phyloP scores from a whole-genome alignment of 2,113 vertebrate species.

The Rhegmatorhina hoffmannsi region DNA sequence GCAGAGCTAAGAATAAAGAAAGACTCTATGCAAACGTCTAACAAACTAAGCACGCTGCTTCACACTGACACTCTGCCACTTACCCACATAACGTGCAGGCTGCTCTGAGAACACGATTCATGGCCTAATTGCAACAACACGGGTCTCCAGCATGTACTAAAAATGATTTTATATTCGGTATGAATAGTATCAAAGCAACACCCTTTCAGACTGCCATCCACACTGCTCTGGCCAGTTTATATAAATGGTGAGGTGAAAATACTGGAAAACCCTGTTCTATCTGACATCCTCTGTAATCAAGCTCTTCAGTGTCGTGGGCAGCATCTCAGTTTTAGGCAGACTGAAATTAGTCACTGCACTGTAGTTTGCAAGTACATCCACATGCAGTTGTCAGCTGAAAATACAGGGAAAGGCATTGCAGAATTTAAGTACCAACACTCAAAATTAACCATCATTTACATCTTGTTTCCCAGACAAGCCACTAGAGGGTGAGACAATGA shows the following conservation, averaged over 20 bases:
- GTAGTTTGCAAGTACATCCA: not conserved
- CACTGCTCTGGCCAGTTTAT: not conserved
- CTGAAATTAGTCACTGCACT: not conserved
- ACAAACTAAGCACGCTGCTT: not conserved
- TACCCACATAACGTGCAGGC: not conserved
- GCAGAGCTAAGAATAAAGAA: not conserved
- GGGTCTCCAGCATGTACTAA: not conserved
- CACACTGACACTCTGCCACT: not conserved
- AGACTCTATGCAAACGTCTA: not conserved
- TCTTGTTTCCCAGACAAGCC: conserved; percentile 35
- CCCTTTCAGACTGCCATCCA: not conserved
- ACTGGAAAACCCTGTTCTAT: not conserved
- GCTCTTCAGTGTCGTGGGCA: not conserved
- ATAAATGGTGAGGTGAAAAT: not conserved
- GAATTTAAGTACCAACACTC: not conserved
- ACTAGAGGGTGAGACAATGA: conserved; percentile 63
- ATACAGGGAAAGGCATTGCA: not conserved
- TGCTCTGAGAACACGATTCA: not conserved
- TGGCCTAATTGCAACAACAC: not conserved
- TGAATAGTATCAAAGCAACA: not conserved
- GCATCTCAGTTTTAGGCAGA: not conserved
- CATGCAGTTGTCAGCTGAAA: not conserved
- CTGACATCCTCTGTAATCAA: not conserved
- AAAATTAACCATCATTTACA: not conserved
- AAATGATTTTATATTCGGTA: not conserved